Base-by-base conservation (phyloP, 1,140 invertebrate genomes). In the Drosophila burlai region DNA sequence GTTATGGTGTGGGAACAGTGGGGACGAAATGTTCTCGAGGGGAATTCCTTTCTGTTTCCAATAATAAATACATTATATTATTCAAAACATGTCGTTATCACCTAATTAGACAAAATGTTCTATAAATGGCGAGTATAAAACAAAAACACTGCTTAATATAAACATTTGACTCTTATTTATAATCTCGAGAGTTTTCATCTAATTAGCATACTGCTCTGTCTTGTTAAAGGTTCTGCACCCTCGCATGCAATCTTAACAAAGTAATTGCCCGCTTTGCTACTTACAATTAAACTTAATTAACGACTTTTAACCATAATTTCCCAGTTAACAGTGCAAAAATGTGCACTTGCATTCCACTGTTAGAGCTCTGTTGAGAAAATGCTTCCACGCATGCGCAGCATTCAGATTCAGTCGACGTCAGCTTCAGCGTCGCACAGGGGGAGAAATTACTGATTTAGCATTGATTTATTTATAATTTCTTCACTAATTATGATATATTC, bases 1-100 rank as follows among this genome's bases (percentile, higher is more conserved):
- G 15, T 16, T 1, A 21, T 40, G 13, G 16, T 34, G 16, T 34
- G 4, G 15, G 50, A 58, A 80, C 80, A 72, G 65, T 85, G 82
- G 24, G 26, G 7, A 36, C 5, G 62, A 52, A 24, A 36, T 5
- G 9, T 46, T 16, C 26, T 67, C 2, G 1, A 29, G 40, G 16
- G 9, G 4, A 0, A 63, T 24, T 13, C 18, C 5, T 57, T 55
- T 3, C 3, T n/a, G 38, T 24, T 24, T 38, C 36, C 36, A 5
- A 13, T 13, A 5, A 36, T 36, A 36, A 11, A 36, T 36, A 36
- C 34, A 36, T 36, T 2, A 4, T 11, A 18, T 54, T 13, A 34
- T 55, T 21, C 7, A 15, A 54, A 8, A 54, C 1, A 8, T 3
- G 3, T 6, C 7, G 31, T 15, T 18, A 52, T 52, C n/a, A 34